Evolutionary conservation across 2,797 vertebrate species (phyloP).

Genomic region (Enteromius treurensis): DNA sequence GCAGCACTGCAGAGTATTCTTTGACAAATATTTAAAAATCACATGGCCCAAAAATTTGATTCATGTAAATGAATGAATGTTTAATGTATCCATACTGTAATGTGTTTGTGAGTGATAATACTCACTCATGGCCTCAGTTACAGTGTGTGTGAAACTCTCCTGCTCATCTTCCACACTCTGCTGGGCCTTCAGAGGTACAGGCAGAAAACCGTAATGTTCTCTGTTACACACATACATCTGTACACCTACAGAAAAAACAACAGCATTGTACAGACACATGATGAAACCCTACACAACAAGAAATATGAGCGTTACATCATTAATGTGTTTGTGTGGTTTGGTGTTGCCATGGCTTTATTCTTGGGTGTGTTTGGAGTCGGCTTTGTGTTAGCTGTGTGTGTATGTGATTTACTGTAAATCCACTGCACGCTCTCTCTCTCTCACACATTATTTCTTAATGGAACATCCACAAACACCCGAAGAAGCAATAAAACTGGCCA

Average conservation of each 20-base stretch:
- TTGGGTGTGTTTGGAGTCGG: neutral
- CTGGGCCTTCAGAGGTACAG: slow-evolving; percentile 90
- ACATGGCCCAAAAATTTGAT: no score
- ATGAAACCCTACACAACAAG: neutral
- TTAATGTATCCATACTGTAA: neutral
- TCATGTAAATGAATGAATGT: neutral
- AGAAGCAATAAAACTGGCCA: slow-evolving; percentile 22
- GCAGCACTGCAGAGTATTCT: neutral
- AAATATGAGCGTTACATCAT: slow-evolving; percentile 9
- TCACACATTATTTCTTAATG: slow-evolving; percentile 1
- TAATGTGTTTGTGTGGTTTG: slow-evolving; percentile 10
- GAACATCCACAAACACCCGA: slow-evolving; percentile 16
- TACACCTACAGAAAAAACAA: slow-evolving; percentile 76
- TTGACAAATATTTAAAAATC: neutral
- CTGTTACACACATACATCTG: slow-evolving; percentile 96
- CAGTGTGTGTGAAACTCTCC: slow-evolving; percentile 88
- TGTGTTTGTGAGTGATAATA: slow-evolving; percentile 1
- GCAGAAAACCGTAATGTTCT: slow-evolving; percentile 92
- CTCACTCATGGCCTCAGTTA: slow-evolving; percentile 89
- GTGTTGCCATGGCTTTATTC: neutral
- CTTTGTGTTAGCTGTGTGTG: slow-evolving; percentile 4
- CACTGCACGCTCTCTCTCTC: neutral
- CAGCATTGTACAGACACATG: slow-evolving; percentile 12
- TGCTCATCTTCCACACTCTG: slow-evolving; percentile 89
- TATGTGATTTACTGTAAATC: slow-evolving; percentile 18